Base-by-base conservation (phyloP, 64 coral and sea anemone genomes). In the Pachyseris speciosa region DNA sequence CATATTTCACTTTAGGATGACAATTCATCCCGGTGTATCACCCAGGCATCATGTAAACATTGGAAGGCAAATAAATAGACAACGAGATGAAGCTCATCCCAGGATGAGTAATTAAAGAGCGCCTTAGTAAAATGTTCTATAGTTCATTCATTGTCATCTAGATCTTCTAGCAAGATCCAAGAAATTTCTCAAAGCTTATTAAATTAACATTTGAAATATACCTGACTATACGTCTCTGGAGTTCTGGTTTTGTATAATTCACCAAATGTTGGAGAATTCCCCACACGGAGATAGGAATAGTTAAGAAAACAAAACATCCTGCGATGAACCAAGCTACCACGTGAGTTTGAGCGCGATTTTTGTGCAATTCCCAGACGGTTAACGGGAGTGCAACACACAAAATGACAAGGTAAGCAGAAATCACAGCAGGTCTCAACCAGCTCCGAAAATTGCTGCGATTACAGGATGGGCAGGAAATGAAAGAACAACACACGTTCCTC, bases 221-320 rank as follows among this genome's bases (percentile, higher is more conserved):
- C 96, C 96, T 95, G 59, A 98, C 74, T 47, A 98, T 95, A 6
- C 93, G 70, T 78, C 87, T 94, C 49, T 98, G 96, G 22, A 98
- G 86, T 22, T 98, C 89, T 37, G 96, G 96, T 67, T 95, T 88
- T 17, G 92, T 95, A 50, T 98, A 95, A 74, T 98, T 98, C 13
- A 98, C 77, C 43, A 98, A 77, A 86, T 98, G 96, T 65, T 98
- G 96, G 60, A 98, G 78, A 71, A 98, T 98, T 86, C 93, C 96
- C 84, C 93, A 94, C 26, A 98, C 40, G 38, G 96, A 94, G 61
- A 98, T 95, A 10, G 93, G 93, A 12, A 98, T 92, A 22, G 96
- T 98, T 70, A 98, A 57, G 73, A 98, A 98, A 12, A 98, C 96
- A 76, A 98, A 98, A 72, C 88, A 88, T 51, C 93, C 96, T 30